These are phyloP conservation scores for Masnerella sp. DNA, from an alignment of 2,888 invertebrate genomes.

Conservation along the genomic window DNA sequence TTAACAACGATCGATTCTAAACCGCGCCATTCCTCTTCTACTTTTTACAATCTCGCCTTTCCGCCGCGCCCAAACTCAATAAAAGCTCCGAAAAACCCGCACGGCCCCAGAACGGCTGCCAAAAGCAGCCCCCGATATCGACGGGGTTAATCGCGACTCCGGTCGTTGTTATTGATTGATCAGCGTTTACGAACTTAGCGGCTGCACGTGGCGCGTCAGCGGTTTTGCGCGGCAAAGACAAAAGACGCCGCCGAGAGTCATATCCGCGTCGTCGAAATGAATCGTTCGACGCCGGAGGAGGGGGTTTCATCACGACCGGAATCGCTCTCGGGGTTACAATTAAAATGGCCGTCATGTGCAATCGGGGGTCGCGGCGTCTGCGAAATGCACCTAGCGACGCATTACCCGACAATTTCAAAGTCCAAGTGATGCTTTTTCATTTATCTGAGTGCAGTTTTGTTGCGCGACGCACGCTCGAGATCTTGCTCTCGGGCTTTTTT, in stretches of 20 bases:
- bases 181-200: conserved; percentile 16
- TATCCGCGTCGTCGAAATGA: conserved; percentile 55
- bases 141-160: conserved; percentile 40
- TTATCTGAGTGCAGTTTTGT: conserved; percentile 40
- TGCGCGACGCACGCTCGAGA: conserved; percentile 11
- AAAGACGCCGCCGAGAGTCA: conserved; percentile 29
- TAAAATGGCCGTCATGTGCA: conserved; percentile 75
- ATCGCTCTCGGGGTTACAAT: conserved; percentile 70
- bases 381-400: conserved; percentile 36
- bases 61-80: too few relatives aligned
- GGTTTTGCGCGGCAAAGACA: conserved; percentile 37
- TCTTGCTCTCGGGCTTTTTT: conserved; percentile 21
- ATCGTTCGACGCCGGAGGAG: conserved; percentile 26
- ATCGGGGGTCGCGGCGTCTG: conserved; percentile 57
- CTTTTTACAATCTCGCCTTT: too few relatives aligned
- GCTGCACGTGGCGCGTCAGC: conserved; percentile 27
- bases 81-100: too few relatives aligned
- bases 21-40: too few relatives aligned
- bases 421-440: conserved; percentile 44
- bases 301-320: conserved; percentile 65
- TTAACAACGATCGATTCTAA: too few relatives aligned
- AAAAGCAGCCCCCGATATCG: too few relatives aligned
- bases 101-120: too few relatives aligned
- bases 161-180: conserved; percentile 40
- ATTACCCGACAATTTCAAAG: conserved; percentile 47